phyloP scores from a whole-genome alignment of 1,140 invertebrate genomes.

The Capitella teleta region DNA sequence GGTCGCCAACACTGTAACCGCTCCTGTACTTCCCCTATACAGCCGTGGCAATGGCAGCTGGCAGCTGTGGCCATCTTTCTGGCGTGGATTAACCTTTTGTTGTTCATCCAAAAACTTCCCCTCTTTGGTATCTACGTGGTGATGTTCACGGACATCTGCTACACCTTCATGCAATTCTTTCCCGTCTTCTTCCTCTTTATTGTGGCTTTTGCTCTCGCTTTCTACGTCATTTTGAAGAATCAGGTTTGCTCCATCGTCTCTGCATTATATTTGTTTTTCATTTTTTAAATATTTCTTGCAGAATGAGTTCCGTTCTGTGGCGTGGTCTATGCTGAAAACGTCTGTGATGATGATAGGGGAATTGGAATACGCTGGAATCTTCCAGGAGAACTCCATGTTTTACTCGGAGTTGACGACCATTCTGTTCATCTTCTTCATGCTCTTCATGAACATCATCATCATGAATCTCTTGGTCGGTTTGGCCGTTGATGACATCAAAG shows the following conservation, averaged over 20 bases:
- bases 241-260: too few species aligned
- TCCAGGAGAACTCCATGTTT: constrained; percentile 18
- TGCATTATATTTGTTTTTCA: too few species aligned
- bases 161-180: constrained; percentile 46
- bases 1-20: too few species aligned
- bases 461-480: constrained; percentile 46
- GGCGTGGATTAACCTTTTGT: constrained; percentile 45
- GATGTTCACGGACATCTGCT: constrained; percentile 48
- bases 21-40: constrained; percentile 11
- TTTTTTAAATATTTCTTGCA: too few species aligned
- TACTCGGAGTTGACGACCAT: constrained; percentile 27
- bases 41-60: constrained; percentile 48
- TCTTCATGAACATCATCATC: constrained; percentile 42
- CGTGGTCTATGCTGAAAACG: constrained; percentile 36
- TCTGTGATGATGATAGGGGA: constrained; percentile 46
- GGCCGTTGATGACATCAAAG: constrained; percentile 45
- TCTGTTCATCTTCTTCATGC: constrained; percentile 38
- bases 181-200: constrained; percentile 47
- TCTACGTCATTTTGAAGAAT: constrained; percentile 42
- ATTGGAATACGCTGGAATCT: constrained; percentile 39
- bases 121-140: constrained; percentile 49
- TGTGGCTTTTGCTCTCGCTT: constrained; percentile 45
- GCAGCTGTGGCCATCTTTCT: constrained; percentile 44
- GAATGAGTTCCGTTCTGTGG: constrained; percentile 29
- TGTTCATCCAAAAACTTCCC: constrained; percentile 45